phyloP scores from a whole-genome alignment of 2,888 invertebrate species.

The Chorisops tibialis region DNA sequence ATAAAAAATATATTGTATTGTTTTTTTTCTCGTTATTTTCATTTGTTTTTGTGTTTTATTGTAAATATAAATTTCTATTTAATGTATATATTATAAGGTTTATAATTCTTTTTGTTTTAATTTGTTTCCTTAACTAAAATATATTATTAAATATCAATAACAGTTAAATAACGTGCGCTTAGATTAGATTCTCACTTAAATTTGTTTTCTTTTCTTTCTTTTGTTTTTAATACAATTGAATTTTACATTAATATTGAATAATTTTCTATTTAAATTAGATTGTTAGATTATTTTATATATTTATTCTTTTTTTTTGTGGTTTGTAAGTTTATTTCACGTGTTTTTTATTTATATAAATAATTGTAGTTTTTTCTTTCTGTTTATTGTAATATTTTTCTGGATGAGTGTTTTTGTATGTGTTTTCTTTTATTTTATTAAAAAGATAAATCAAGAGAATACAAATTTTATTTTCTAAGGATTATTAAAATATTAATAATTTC shows the following conservation, averaged over 20 bases:
- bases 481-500: too few species aligned
- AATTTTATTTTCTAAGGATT: too few species aligned
- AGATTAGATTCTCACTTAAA: not conserved
- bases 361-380: not conserved
- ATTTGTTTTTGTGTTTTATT: conserved; percentile 27
- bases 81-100: conserved; percentile 4
- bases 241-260: not conserved
- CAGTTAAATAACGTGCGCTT: conserved; percentile 32
- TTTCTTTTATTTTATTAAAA: too few species aligned
- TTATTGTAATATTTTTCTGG: too few species aligned
- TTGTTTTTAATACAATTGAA: not conserved
- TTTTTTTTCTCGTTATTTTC: conserved; percentile 16
- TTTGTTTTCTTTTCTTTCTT: not conserved
- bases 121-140: conserved; percentile 27
- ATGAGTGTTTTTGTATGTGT: too few species aligned
- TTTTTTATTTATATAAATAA: not conserved
- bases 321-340: not conserved
- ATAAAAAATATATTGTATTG: conserved; percentile 25
- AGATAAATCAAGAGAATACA: too few species aligned
- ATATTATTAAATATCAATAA: conserved; percentile 32
- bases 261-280: not conserved
- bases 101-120: conserved; percentile 15
- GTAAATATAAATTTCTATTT: conserved; percentile 30
- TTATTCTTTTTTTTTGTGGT: not conserved
- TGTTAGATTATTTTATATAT: not conserved